Percentiles rank a stretch among this genome's conserved stretches.
Evolutionary conservation across 35 echinoderm and acorn worm genomes (phyloP).

Genomic region (Stichopus chloronotus): DNA sequence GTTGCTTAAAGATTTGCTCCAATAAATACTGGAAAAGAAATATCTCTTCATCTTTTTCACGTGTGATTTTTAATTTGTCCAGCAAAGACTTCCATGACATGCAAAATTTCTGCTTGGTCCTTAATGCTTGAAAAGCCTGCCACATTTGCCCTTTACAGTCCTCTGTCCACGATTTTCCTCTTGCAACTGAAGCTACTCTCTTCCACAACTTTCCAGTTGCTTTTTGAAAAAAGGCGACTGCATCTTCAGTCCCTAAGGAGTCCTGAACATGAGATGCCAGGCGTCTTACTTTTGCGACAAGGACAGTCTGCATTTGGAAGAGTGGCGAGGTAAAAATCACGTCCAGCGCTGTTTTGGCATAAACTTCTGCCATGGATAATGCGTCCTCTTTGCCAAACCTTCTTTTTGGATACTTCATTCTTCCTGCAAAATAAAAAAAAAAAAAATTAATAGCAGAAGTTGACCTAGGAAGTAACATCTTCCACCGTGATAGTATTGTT

Average conservation of each 20-base stretch:
- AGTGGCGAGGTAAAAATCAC: background rate
- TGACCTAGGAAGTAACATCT: background rate
- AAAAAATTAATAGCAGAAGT: background rate
- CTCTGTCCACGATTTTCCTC: slow-evolving; percentile 19
- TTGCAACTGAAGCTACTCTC: background rate
- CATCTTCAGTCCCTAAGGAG: background rate
- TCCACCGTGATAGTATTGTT: background rate
- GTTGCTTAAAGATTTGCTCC: background rate
- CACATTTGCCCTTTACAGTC: slow-evolving; percentile 16
- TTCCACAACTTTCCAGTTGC: background rate
- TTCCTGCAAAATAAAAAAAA: background rate
- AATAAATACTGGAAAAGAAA: slow-evolving; percentile 15
- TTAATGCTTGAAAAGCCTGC: background rate
- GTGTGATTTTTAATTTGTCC: background rate
- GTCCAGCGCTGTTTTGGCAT: background rate
- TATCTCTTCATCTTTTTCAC: background rate
- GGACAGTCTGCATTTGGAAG: background rate
- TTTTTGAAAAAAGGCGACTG: background rate
- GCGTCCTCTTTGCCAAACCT: background rate
- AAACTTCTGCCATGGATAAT: background rate
- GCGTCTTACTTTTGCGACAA: background rate
- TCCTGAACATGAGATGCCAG: background rate
- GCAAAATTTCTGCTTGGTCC: background rate
- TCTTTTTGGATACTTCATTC: background rate
- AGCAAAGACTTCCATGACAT: background rate